phyloP scores from a whole-genome alignment of 2,888 invertebrate genomes.

The Napeogenes inachia region DNA sequence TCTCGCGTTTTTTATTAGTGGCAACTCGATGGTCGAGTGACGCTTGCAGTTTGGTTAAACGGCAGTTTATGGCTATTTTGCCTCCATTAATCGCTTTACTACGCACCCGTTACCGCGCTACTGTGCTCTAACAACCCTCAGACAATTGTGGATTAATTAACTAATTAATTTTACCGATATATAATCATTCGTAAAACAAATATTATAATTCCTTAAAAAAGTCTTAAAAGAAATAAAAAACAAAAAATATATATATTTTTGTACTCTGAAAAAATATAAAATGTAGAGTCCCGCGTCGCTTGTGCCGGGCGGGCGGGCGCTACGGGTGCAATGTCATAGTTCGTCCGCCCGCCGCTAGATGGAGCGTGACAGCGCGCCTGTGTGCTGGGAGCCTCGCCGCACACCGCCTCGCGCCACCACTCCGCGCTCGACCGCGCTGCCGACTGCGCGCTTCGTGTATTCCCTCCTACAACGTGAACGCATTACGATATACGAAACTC shows the following conservation, averaged over 20 bases:
- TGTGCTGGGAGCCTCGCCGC: conserved; percentile 54
- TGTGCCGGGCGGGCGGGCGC: conserved; percentile 48
- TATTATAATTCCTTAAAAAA: background rate
- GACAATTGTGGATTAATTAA: background rate
- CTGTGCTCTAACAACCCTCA: conserved; percentile 56
- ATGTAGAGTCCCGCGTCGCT: conserved; percentile 33
- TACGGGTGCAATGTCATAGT: conserved; percentile 34
- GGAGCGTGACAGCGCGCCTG: conserved; percentile 58
- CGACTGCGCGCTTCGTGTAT: conserved; percentile 66
- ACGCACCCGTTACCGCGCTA: conserved; percentile 65
- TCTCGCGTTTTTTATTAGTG: conserved; percentile 77
- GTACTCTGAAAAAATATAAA: background rate
- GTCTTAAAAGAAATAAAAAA: background rate
- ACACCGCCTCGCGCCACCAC: conserved; percentile 61
- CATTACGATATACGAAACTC: conserved; percentile 62
- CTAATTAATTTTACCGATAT: too few relatives aligned
- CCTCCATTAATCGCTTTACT: conserved; percentile 77
- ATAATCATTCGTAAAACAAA: too few relatives aligned
- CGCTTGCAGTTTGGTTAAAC: conserved; percentile 77
- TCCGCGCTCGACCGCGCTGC: conserved; percentile 75
- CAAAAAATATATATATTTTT: too few relatives aligned
- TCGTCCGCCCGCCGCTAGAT: conserved; percentile 67
- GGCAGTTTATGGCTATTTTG: conserved; percentile 76
- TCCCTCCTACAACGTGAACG: conserved; percentile 45
- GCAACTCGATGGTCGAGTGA: conserved; percentile 71